Evolutionary conservation across 1,140 invertebrate species (phyloP).

Genomic region (Drosophila navojoa): DNA sequence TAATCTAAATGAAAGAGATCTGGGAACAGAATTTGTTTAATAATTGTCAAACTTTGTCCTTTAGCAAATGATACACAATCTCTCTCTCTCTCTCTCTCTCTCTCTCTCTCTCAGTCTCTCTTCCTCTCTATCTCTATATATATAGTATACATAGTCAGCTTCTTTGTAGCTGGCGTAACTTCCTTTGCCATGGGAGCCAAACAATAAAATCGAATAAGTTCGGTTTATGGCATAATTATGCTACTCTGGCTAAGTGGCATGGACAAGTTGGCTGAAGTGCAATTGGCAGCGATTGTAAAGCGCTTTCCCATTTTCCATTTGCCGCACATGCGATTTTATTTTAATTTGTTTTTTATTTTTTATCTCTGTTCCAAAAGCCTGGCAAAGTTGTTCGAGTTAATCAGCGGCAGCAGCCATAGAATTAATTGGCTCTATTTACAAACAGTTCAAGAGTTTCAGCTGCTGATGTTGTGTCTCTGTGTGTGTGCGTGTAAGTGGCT

Average conservation of each 20-base stretch:
- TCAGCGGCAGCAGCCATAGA: slow-evolving; percentile 38
- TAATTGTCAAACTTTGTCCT: too few species aligned
- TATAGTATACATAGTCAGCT: background rate
- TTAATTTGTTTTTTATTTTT: slow-evolving; percentile 16
- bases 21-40: too few species aligned
- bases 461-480: background rate
- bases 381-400: slow-evolving; percentile 41
- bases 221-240: slow-evolving; percentile 69
- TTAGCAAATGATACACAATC: too few species aligned
- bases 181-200: slow-evolving; percentile 7
- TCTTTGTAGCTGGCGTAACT: slow-evolving; percentile 5
- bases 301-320: slow-evolving; percentile 35
- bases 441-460: slow-evolving; percentile 40
- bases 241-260: slow-evolving; percentile 23
- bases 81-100: too few species aligned
- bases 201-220: slow-evolving; percentile 42
- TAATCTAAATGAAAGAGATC: too few species aligned
- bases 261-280: slow-evolving; percentile 13
- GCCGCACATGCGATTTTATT: slow-evolving; percentile 43
- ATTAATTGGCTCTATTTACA: slow-evolving; percentile 49
- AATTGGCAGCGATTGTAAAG: slow-evolving; percentile 28
- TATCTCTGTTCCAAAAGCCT: slow-evolving; percentile 54
- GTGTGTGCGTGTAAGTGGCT: slow-evolving; percentile 26
- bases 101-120: background rate
- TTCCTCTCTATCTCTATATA: background rate